phyloP scores from a whole-genome alignment of 2,113 vertebrate species.

The Apus apus region DNA sequence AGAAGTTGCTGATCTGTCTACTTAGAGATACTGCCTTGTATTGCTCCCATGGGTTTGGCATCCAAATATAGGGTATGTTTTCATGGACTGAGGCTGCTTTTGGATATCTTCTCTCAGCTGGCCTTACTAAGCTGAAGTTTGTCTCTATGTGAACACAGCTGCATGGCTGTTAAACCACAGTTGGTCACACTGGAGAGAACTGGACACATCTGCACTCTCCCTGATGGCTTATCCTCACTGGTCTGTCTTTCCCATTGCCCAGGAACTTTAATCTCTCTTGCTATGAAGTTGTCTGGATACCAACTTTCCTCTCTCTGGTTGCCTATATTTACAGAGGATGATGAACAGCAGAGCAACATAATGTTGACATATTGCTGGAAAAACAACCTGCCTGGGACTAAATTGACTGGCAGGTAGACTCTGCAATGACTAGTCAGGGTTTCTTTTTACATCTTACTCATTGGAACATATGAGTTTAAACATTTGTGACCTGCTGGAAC shows the following conservation, averaged over 20 bases:
- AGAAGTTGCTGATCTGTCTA: not conserved
- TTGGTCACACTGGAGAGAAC: not conserved
- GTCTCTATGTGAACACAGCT: not conserved
- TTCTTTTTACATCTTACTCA: not conserved
- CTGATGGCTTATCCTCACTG: not conserved
- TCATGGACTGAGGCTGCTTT: not conserved
- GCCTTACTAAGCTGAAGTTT: not conserved
- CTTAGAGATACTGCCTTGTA: not conserved
- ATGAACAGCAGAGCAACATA: not conserved
- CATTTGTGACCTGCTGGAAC: not conserved
- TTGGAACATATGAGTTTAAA: not conserved
- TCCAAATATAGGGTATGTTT: not conserved
- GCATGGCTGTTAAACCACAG: not conserved
- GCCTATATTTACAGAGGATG: not conserved
- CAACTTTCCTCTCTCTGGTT: not conserved
- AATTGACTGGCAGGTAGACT: not conserved
- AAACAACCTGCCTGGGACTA: not conserved
- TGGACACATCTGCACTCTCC: not conserved
- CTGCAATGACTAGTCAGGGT: not conserved
- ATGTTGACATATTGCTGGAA: not conserved
- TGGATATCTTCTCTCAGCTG: not conserved
- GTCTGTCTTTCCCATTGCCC: not conserved
- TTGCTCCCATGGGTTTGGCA: not conserved
- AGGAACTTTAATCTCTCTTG: not conserved
- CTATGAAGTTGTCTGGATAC: not conserved